These are phyloP conservation scores for Percopsis transmontana DNA, from an alignment of 2,113 vertebrate species.

Conservation along the genomic window DNA sequence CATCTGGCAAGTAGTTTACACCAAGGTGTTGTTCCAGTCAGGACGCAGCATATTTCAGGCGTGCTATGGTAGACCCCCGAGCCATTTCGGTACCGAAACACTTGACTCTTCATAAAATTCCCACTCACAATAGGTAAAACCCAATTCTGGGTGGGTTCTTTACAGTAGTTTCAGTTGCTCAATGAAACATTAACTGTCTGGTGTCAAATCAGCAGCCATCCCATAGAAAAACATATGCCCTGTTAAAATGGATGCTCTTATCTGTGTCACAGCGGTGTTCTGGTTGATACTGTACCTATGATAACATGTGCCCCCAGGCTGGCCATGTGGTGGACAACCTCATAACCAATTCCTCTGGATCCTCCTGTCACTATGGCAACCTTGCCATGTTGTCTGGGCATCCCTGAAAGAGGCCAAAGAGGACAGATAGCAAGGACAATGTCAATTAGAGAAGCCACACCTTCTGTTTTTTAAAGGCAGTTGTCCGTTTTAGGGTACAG, in stretches of 20 bases:
- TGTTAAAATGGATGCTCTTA: neutral
- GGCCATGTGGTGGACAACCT: conserved; percentile 81
- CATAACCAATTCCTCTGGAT: conserved; percentile 83
- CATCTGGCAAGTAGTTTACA: no score
- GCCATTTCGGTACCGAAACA: no score
- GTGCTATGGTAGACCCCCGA: no score
- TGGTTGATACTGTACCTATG: conserved; percentile 80
- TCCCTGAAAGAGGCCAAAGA: conserved; percentile 74
- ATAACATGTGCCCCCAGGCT: conserved; percentile 85
- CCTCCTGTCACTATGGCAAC: conserved; percentile 91
- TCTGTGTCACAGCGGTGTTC: conserved; percentile 26
- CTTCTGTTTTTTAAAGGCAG: neutral
- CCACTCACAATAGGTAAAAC: no score
- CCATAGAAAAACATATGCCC: neutral
- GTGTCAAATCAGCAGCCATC: neutral
- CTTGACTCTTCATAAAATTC: no score
- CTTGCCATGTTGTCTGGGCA: conserved; percentile 82
- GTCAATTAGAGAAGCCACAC: conserved; percentile 41
- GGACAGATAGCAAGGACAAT: conserved; percentile 54
- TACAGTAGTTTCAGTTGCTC: neutral
- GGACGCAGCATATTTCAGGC: no score
- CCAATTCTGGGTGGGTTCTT: neutral
- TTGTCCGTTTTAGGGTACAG: no score
- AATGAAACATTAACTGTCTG: neutral
- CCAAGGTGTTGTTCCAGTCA: no score